Evolutionary conservation across 2,888 invertebrate genomes (phyloP), one percentile per base, ranked within the genome.

Genomic region (Pseudanteris insignis): DNA sequence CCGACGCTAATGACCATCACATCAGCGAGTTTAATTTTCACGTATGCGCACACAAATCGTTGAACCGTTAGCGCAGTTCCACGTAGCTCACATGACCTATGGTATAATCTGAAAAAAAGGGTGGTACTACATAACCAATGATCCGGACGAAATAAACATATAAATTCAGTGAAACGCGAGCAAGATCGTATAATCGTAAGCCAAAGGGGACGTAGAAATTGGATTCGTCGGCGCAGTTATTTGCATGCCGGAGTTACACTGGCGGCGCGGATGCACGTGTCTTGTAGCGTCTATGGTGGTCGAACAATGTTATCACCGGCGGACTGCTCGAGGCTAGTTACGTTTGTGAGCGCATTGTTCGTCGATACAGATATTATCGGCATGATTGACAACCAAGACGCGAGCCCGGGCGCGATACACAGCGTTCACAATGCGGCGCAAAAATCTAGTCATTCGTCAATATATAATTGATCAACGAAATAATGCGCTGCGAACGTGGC

Each of bases 391-490:
- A 57, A 38, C 15, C 48, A 24, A 43, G 36, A 32, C 7, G 21
- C 6, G 21, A 30, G 30, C 37, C 25, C 37, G 44, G 29, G 44
- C 40, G 30, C n/a, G n/a, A n/a, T n/a, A 41, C 47, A 29, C 9
- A 37, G 18, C 30, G 21, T 2, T 9, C 24, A 55, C 54, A 55
- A 40, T 40, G 28, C 33, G 8, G 3, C 21, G 15, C 21, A 28
- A n/a, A 50, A 57, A 43, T 44, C 8, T 18, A 43, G 43, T 36
- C 48, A 57, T 57, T 48, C 43, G 57, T 57, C 57, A 57, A 37
- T 50, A 30, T 40, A 58, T 46, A 58, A 44, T 46, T 38, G 32
- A 32, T n/a, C 25, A 46, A 55, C 32, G 40, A 40, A 29, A 46
- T 46, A 25, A 55, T 54, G 18, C 40, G 24, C 44, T 37, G n/a